Evolutionary conservation across 2,113 vertebrate genomes (phyloP).

Genomic region (Brachyhypopomus occidentalis): DNA sequence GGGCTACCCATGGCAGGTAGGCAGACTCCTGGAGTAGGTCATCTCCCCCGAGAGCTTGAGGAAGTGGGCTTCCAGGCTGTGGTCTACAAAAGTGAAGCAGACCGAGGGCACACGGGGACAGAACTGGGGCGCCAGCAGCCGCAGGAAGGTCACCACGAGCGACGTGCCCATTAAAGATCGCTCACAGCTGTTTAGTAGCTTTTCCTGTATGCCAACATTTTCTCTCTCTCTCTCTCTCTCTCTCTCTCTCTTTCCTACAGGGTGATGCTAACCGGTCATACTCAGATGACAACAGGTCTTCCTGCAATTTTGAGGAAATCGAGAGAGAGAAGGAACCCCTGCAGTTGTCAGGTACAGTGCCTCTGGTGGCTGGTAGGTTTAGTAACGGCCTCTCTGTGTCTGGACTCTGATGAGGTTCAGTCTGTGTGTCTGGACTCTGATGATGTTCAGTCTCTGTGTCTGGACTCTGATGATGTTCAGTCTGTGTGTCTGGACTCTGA

Average conservation of each 20-base stretch:
- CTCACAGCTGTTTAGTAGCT: constrained; percentile 37
- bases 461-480: background rate
- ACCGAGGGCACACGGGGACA: constrained; percentile 7
- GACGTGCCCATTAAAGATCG: constrained; percentile 38
- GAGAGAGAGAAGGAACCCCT: constrained; percentile 86
- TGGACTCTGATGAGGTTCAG: background rate
- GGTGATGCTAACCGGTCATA: constrained; percentile 95
- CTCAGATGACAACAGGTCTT: constrained; percentile 93
- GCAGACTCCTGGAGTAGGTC: constrained; percentile 38
- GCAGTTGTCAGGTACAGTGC: constrained; percentile 78
- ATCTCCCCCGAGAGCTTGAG: constrained; percentile 27
- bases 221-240: background rate
- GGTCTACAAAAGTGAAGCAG: constrained; percentile 30
- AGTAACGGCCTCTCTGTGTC: background rate
- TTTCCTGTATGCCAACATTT: background rate
- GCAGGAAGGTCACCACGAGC: constrained; percentile 15
- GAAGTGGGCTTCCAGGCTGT: constrained; percentile 49
- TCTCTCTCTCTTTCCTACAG: constrained; percentile 65
- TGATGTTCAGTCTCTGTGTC: background rate
- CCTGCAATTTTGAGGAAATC: constrained; percentile 87
- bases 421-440: no score
- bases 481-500: background rate
- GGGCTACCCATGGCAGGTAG: constrained; percentile 25
- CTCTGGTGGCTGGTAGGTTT: background rate
- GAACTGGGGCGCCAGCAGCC: constrained; percentile 33